A percentile compares a stretch with the other conserved stretches of the same genome.
phyloP scores from a whole-genome alignment of 1,140 invertebrate genomes.

The Elymnias hypermnestra region DNA sequence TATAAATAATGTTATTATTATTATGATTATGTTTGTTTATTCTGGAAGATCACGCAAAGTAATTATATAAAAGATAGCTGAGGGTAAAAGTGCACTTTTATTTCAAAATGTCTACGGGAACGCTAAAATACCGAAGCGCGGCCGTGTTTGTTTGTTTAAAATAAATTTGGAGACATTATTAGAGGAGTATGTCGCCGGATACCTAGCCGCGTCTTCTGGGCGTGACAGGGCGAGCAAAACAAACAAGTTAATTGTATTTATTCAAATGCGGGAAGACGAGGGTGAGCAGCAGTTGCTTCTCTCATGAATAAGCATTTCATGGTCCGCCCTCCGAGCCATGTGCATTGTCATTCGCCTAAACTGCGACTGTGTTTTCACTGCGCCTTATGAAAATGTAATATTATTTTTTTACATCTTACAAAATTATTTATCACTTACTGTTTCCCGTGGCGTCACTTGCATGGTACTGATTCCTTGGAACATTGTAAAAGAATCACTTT shows the following conservation, averaged over 20 bases:
- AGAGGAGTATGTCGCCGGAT: constrained; percentile 42
- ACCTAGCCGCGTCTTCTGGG: constrained; percentile 37
- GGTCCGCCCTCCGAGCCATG: constrained; percentile 41
- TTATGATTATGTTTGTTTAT: too few relatives aligned
- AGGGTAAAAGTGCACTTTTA: not conserved
- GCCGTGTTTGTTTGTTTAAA: too few relatives aligned
- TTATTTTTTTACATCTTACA: too few relatives aligned
- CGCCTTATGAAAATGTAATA: too few relatives aligned
- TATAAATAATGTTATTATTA: too few relatives aligned
- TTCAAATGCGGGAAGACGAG: constrained; percentile 56
- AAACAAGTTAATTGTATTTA: constrained; percentile 75
- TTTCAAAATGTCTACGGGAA: not conserved
- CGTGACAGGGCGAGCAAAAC: constrained; percentile 57
- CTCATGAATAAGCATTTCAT: constrained; percentile 66
- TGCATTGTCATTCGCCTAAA: constrained; percentile 41
- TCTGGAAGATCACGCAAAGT: too few relatives aligned
- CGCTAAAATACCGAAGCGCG: too few relatives aligned
- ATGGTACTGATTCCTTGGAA: too few relatives aligned
- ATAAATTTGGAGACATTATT: not conserved
- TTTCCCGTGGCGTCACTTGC: too few relatives aligned
- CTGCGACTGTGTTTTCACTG: not conserved
- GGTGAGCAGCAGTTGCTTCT: constrained; percentile 40
- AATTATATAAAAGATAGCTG: too few relatives aligned
- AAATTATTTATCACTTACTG: too few relatives aligned
- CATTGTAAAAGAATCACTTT: too few relatives aligned